These are phyloP conservation scores for Notolepis coatsorum DNA, from an alignment of 2,797 vertebrate genomes.

Conservation along the genomic window DNA sequence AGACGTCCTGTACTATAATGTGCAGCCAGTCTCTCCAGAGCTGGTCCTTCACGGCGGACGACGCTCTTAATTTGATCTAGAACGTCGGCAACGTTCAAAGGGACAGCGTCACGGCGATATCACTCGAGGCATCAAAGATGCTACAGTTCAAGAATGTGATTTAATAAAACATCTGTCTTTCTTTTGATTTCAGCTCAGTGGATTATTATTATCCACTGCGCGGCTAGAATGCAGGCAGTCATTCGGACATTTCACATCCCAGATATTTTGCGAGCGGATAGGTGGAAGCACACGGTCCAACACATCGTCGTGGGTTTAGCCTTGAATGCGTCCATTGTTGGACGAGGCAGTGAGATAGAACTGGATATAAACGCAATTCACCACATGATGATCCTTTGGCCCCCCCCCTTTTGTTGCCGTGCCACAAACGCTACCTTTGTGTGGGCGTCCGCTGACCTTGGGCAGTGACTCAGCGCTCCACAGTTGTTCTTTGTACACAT, in stretches of 20 bases:
- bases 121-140: not conserved
- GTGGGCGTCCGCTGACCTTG: slow-evolving; percentile 45
- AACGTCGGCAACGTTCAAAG: no score
- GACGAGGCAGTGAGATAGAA: slow-evolving; percentile 4
- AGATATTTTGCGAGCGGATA: not conserved
- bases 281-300: no score
- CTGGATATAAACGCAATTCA: slow-evolving; percentile 32
- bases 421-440: slow-evolving; percentile 63
- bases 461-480: slow-evolving; percentile 29
- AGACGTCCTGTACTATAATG: no score
- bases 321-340: slow-evolving; percentile 36
- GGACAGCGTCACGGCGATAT: no score
- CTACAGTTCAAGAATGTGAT: slow-evolving; percentile 4
- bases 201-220: not conserved
- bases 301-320: no score
- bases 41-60: no score
- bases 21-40: no score
- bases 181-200: not conserved
- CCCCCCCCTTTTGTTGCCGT: slow-evolving; percentile 36
- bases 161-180: no score
- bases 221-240: not conserved
- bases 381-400: slow-evolving; percentile 37
- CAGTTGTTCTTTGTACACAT: slow-evolving; percentile 41
- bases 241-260: not conserved
- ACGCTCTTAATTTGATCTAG: no score